Evolutionary conservation across 2,888 invertebrate genomes (phyloP), one percentile per base, ranked within the genome.

Genomic region (Dromius quadrimaculatus): DNA sequence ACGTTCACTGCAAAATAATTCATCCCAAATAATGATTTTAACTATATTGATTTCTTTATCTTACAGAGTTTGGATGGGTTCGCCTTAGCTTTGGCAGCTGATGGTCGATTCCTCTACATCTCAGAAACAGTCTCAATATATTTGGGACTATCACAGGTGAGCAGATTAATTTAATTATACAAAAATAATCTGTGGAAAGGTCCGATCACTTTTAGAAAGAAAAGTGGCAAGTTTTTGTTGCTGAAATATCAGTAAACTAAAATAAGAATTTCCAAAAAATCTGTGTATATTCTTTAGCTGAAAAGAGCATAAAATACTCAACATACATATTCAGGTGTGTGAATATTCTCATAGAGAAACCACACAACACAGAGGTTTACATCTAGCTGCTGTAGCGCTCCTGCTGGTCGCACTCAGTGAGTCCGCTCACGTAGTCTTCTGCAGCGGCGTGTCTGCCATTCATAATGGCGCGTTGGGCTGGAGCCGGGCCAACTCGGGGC

Each of bases 51-150:
- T n/a, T n/a, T n/a, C n/a, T n/a, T 74, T 77, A 83, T 84, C 82
- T 82, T 87, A 76, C 88, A 95, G 97, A 95, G 97, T 73, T 85
- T 98, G 82, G 99, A 99, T 84, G 98, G 98, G 61, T 99, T 99
- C 84, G 96, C 97, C 76, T 89, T 99, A 82, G 94, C 97, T 34
- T 89, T 99, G 76, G 95, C 96, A 64, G 93, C 95, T 75, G 97
- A 97, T 84, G 98, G 97, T 75, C 89, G 97, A 83, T 97, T 99
- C 86, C 90, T 99, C 83, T 99, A 99, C 88, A 97, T 99, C 87
- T 98, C 98, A 78, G 99, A 99, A 88, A 98, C 98, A 78, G 98
- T 99, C 80, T 99, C 98, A 82, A 97, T 98, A 84, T 98, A 98
- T 88, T 90, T 99, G 84, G 99, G 99, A 79, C 91, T 99, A 84